phyloP scores from a whole-genome alignment of 1,140 invertebrate species.

The Phortica variegata region DNA sequence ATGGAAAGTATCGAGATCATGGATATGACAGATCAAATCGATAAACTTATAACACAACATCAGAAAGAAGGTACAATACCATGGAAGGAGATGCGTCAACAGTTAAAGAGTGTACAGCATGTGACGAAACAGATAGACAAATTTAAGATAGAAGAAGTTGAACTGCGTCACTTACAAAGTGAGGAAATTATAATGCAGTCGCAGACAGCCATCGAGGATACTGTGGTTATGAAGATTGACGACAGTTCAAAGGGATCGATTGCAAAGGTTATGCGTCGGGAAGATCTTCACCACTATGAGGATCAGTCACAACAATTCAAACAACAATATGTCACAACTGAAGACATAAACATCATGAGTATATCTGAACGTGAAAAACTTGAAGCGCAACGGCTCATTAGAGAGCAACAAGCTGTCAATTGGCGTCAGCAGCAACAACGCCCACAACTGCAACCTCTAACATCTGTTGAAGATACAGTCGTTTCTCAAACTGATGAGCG shows the following conservation, averaged over 20 bases:
- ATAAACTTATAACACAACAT: slow-evolving; percentile 44
- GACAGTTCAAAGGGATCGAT: slow-evolving; percentile 49
- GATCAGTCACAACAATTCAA: slow-evolving; percentile 36
- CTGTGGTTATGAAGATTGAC: slow-evolving; percentile 32
- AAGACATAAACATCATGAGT: slow-evolving; percentile 49
- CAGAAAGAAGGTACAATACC: slow-evolving; percentile 45
- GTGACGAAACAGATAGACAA: slow-evolving; percentile 53
- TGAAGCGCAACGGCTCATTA: slow-evolving; percentile 38
- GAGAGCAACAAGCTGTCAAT: slow-evolving; percentile 44
- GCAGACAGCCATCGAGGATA: slow-evolving; percentile 26
- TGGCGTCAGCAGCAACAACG: slow-evolving; percentile 39
- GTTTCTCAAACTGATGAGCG: slow-evolving; percentile 37
- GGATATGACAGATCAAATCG: slow-evolving; percentile 53
- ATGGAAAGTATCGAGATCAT: slow-evolving; percentile 56
- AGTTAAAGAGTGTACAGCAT: slow-evolving; percentile 47
- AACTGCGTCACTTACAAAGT: slow-evolving; percentile 37
- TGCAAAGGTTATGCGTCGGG: slow-evolving; percentile 33
- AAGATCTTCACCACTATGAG: slow-evolving; percentile 40
- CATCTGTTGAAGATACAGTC: slow-evolving; percentile 50
- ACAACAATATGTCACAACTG: slow-evolving; percentile 45
- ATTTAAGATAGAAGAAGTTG: slow-evolving; percentile 53
- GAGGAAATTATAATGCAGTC: slow-evolving; percentile 34
- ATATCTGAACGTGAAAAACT: slow-evolving; percentile 44
- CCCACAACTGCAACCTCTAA: slow-evolving; percentile 36
- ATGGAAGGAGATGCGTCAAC: slow-evolving; percentile 54